A percentile compares a stretch with the other conserved stretches of the same genome.
Evolutionary conservation across 1,140 invertebrate species (phyloP).

Genomic region (Pseudomyrmex concolor): DNA sequence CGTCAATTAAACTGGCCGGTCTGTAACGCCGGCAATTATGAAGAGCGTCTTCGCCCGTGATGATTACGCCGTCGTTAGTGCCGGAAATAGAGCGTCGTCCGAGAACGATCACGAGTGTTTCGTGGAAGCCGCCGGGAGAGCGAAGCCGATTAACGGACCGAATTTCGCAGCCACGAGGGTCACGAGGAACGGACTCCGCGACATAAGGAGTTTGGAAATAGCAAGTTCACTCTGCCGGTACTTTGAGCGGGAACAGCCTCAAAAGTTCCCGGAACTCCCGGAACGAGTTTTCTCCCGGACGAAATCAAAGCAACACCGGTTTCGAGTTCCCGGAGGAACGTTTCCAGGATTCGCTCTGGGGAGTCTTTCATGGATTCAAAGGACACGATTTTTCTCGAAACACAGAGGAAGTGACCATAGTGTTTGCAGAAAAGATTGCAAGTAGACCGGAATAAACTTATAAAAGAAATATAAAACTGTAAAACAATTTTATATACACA

Average conservation of each 20-base stretch:
- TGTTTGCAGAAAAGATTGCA: neutral
- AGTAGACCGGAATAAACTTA: too few species aligned
- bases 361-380: conserved; percentile 31
- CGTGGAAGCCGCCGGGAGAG: conserved; percentile 34
- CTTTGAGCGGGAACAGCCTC: conserved; percentile 5
- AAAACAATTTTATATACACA: too few species aligned
- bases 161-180: conserved; percentile 23
- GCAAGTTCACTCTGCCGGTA: neutral
- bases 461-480: too few species aligned
- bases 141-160: conserved; percentile 22
- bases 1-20: conserved; percentile 32
- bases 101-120: conserved; percentile 16
- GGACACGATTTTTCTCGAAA: neutral
- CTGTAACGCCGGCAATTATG: conserved; percentile 36
- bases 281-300: conserved; percentile 29
- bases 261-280: conserved; percentile 55
- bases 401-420: neutral
- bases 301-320: conserved; percentile 60
- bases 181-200: neutral
- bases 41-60: neutral
- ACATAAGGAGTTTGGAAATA: conserved; percentile 25
- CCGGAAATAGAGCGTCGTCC: conserved; percentile 31
- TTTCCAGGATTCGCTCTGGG: conserved; percentile 53
- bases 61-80: conserved; percentile 40
- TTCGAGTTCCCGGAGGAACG: conserved; percentile 56